Percentiles rank a stretch among this genome's conserved stretches.
Evolutionary conservation across 1,140 invertebrate genomes (phyloP).

Genomic region (Nasonia longicornis): DNA sequence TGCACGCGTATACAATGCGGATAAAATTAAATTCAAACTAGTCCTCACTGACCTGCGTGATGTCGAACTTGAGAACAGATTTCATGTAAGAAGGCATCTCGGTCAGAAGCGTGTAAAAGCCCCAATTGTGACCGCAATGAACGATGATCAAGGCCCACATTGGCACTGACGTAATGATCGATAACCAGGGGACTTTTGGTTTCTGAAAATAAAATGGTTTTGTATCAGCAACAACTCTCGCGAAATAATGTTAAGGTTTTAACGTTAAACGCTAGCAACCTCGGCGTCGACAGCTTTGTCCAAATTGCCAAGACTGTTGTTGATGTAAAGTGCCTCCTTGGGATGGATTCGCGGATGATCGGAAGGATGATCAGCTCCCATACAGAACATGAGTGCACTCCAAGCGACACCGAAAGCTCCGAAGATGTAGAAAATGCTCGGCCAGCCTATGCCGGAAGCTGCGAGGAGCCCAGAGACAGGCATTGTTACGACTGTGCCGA

Average conservation of each 20-base stretch:
- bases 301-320: constrained; percentile 37
- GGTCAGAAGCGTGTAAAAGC: constrained; percentile 91
- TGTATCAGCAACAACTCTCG: background rate
- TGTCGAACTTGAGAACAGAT: constrained; percentile 82
- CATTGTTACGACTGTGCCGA: constrained; percentile 80
- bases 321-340: constrained; percentile 75
- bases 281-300: background rate
- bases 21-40: background rate
- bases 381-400: constrained; percentile 73
- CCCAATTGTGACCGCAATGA: constrained; percentile 93
- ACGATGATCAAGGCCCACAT: constrained; percentile 86
- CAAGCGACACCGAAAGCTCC: constrained; percentile 75
- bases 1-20: too few species aligned
- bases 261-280: background rate
- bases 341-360: constrained; percentile 72
- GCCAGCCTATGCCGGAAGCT: constrained; percentile 78
- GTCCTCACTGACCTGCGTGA: constrained; percentile 72
- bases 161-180: constrained; percentile 81
- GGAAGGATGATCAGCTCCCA: constrained; percentile 77
- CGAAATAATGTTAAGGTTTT: background rate
- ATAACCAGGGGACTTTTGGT: constrained; percentile 78
- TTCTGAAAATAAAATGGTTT: constrained; percentile 53
- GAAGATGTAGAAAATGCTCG: constrained; percentile 82
- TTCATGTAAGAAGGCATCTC: constrained; percentile 93
- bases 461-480: constrained; percentile 78